A percentile compares a stretch with the other conserved stretches of the same genome.
These are phyloP conservation scores for Melanotus villosus DNA, from an alignment of 2,888 invertebrate species.

Conservation along the genomic window DNA sequence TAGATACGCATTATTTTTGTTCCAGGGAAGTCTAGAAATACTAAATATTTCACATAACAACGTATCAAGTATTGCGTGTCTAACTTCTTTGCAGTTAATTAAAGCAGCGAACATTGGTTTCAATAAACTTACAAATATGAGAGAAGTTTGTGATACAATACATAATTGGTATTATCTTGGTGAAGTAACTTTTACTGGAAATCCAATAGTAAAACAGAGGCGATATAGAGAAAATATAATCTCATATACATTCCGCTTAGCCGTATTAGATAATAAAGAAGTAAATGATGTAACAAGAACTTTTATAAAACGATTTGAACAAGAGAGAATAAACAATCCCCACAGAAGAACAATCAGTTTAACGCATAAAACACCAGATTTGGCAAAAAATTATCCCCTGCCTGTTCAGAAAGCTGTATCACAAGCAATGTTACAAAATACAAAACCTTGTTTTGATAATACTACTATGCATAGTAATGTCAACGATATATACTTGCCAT, in stretches of 20 bases:
- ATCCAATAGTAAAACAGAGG: constrained; percentile 76
- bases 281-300: constrained; percentile 73
- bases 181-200: constrained; percentile 74
- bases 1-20: constrained; percentile 60
- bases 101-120: constrained; percentile 73
- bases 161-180: constrained; percentile 72
- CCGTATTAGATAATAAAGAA: constrained; percentile 73
- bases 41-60: constrained; percentile 78
- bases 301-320: constrained; percentile 77
- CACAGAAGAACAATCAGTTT: constrained; percentile 56
- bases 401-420: constrained; percentile 64
- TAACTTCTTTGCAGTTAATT: constrained; percentile 71
- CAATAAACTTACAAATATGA: constrained; percentile 72
- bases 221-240: constrained; percentile 79
- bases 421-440: constrained; percentile 59
- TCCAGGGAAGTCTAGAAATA: constrained; percentile 73
- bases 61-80: constrained; percentile 71
- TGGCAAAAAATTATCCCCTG: constrained; percentile 62
- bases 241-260: constrained; percentile 72
- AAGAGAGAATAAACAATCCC: constrained; percentile 65
- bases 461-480: constrained; percentile 48
- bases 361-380: constrained; percentile 57
- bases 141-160: constrained; percentile 72
- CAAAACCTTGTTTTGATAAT: constrained; percentile 40
- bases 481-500: constrained; percentile 57